Percentiles rank a stretch among this genome's conserved stretches.
These are phyloP conservation scores for Boulengeromyrus knoepffleri DNA, from an alignment of 2,113 vertebrate species.

Conservation along the genomic window DNA sequence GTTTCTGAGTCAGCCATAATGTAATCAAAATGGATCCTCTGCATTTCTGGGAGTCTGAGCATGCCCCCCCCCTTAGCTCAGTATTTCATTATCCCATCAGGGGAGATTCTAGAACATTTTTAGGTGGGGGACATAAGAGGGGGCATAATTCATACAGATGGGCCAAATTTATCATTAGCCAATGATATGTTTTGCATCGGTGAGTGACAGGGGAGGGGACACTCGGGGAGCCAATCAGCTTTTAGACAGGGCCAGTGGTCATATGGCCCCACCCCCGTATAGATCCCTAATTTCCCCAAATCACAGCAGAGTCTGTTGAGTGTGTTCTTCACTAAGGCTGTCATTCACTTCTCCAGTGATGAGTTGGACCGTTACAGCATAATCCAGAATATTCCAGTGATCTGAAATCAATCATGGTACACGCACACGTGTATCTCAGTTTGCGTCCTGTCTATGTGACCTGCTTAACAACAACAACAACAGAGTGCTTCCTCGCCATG, in stretches of 20 bases:
- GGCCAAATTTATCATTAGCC: background rate
- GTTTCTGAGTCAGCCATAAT: background rate
- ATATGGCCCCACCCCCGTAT: background rate
- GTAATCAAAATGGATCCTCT: background rate
- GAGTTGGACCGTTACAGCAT: background rate
- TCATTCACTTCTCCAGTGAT: background rate
- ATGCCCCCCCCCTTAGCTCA: background rate
- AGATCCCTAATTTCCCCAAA: background rate
- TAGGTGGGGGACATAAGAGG: background rate
- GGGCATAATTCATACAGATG: background rate
- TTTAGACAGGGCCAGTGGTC: background rate
- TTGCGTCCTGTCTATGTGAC: background rate
- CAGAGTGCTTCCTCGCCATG: background rate
- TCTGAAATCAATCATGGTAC: background rate
- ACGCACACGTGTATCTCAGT: background rate
- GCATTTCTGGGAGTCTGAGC: background rate
- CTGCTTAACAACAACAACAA: background rate
- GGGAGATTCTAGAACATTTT: background rate
- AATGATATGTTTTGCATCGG: background rate
- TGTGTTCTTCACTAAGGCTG: background rate
- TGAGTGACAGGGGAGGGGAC: background rate
- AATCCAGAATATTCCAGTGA: background rate
- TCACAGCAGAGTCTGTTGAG: background rate
- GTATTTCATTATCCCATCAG: background rate
- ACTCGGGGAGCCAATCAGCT: background rate